These are phyloP conservation scores for Vespertilio murinus DNA, from an alignment of 2,797 vertebrate genomes.

Conservation along the genomic window DNA sequence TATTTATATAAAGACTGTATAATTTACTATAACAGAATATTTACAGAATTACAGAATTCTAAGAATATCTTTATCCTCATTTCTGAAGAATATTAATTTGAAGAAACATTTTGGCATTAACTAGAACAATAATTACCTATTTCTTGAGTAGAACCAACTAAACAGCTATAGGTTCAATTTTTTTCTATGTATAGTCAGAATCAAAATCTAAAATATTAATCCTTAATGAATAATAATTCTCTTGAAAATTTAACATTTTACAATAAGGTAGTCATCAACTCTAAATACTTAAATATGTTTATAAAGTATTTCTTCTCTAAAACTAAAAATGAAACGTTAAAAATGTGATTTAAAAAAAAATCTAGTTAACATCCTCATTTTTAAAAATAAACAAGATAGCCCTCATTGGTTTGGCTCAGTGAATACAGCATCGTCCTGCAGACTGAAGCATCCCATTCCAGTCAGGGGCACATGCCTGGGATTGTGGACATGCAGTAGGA, in stretches of 20 bases:
- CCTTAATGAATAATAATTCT: slow-evolving; percentile 26
- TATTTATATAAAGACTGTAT: slow-evolving; percentile 61
- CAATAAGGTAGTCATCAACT: slow-evolving; percentile 2
- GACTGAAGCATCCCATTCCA: too few relatives aligned
- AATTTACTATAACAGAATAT: slow-evolving; percentile 46
- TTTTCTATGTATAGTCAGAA: slow-evolving; percentile 13
- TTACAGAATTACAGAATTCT: slow-evolving; percentile 60
- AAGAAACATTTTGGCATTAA: slow-evolving; percentile 59
- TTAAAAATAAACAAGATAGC: slow-evolving; percentile 49
- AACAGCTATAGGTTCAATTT: slow-evolving; percentile 59
- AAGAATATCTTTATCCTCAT: slow-evolving; percentile 30
- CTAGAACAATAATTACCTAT: slow-evolving; percentile 52
- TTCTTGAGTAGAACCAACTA: slow-evolving; percentile 18
- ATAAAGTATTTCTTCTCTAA: slow-evolving; percentile 41
- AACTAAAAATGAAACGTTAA: slow-evolving; percentile 60
- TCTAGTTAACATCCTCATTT: slow-evolving; percentile 44
- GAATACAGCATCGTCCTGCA: too few relatives aligned
- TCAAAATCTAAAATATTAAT: slow-evolving; percentile 36
- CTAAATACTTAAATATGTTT: slow-evolving; percentile 51
- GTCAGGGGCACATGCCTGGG: too few relatives aligned
- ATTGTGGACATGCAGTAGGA: too few relatives aligned
- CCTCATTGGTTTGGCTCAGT: too few relatives aligned
- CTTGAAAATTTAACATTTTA: slow-evolving; percentile 38
- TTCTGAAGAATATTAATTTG: slow-evolving; percentile 62
- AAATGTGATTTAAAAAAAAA: slow-evolving; percentile 55